Base-by-base conservation (phyloP, 1,140 invertebrate species). In the Leptonema lineaticorne region DNA sequence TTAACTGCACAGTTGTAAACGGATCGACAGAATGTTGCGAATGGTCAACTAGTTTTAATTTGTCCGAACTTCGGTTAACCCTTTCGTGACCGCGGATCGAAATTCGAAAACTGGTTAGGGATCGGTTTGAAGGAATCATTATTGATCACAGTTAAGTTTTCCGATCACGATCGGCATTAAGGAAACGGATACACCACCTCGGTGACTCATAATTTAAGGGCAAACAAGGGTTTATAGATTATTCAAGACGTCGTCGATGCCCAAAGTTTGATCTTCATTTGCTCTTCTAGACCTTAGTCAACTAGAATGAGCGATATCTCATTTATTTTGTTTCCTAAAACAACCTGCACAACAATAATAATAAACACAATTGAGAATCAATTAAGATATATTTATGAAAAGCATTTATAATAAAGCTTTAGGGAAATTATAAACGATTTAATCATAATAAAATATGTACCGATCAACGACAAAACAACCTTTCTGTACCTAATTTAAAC, bases 31-130 rank as follows among this genome's bases (percentile, higher is more conserved):
- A 64, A 45, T 50, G 45, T 64, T 22, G n/a, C 16, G 41, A 64
- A n/a, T n/a, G 62, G 58, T 62, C 58, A 64, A 46, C 41, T 7
- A 45, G 24, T 64, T 53, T 64, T 64, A 64, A 64, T 64, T 64
- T 26, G 9, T 62, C 28, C 3, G 24, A 37, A 16, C 28, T 26
- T 33, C 57, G 29, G 57, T 2, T 28, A 59, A 28, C 41, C 37
- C 46, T 46, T 63, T 22, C 37, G 8, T 6, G n/a, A 22, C 28
- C n/a, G 30, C 41, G 11, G 58, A 62, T 37, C 29, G 24, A 33
- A 37, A 62, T 30, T 62, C 20, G 58, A 14, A 16, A 28, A 58
- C 29, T 58, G n/a, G n/a, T n/a, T n/a, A 26, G 9, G 16, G n/a
- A 37, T 62, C 33, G 41, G 58, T 62, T 11, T 41, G 37, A n/a